Conservation (phyloP, 1,140 invertebrate species). For the Drosophila repleta region DNA sequence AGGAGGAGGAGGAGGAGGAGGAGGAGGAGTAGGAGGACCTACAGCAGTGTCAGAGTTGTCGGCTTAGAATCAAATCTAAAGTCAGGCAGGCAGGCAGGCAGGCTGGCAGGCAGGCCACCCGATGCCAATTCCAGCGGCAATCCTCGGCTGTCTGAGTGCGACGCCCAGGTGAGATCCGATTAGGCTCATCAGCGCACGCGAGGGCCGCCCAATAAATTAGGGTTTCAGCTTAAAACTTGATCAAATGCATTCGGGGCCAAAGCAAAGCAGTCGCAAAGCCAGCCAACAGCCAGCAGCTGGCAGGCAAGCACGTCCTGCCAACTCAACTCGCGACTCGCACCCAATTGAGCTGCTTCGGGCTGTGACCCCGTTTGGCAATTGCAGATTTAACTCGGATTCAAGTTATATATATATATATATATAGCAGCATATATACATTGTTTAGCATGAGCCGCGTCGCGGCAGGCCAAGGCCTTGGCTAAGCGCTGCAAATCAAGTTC, state of each 20-base stretch:
- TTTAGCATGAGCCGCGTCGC: not conserved
- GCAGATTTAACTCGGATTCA: constrained; percentile 1
- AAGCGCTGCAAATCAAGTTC: constrained; percentile 1
- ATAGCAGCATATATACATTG: not conserved
- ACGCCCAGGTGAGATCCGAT: constrained; percentile 63
- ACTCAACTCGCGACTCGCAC: too few relatives aligned
- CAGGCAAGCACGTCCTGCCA: not conserved
- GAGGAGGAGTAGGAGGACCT: not conserved
- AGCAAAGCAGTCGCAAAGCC: constrained; percentile 1
- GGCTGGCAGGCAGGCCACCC: not conserved
- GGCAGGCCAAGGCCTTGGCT: not conserved
- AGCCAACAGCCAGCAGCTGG: too few relatives aligned
- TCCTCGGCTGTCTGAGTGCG: constrained; percentile 59
- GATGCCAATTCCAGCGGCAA: constrained; percentile 20
- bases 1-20: too few relatives aligned
- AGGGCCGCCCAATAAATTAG: constrained; percentile 70
- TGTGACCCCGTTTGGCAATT: constrained; percentile 15
- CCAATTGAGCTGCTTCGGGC: too few relatives aligned
- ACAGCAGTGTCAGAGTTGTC: constrained; percentile 45
- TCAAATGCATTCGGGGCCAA: constrained; percentile 5
- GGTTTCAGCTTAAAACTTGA: constrained; percentile 62
- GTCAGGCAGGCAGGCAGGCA: too few relatives aligned
- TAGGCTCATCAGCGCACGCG: constrained; percentile 65
- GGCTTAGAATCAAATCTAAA: constrained; percentile 75
- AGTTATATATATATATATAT: not conserved